A percentile compares a stretch with the other conserved stretches of the same genome.
These are phyloP conservation scores for Nematopogon swammerdamellus DNA, from an alignment of 2,888 invertebrate genomes.

Conservation along the genomic window DNA sequence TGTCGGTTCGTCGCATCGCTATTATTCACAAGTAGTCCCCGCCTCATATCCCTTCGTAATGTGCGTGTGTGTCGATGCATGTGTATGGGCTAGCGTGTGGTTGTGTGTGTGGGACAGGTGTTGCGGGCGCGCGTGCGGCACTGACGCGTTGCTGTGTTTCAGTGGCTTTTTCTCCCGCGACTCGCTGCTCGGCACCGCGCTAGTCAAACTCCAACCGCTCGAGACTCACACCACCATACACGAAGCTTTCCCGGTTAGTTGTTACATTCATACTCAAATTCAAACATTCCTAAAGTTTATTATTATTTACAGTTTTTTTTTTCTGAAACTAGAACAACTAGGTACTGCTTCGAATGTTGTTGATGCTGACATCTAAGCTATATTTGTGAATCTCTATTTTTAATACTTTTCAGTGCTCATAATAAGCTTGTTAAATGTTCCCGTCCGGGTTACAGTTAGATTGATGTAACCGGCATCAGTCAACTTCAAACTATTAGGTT, in stretches of 20 bases:
- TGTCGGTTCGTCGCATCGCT: too few species aligned
- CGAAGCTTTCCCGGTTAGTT: constrained; percentile 88
- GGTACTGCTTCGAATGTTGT: background rate
- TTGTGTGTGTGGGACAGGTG: constrained; percentile 10
- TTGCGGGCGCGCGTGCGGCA: constrained; percentile 21
- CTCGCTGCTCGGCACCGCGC: constrained; percentile 75
- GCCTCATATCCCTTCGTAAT: too few species aligned
- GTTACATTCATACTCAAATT: too few species aligned
- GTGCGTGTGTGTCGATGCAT: background rate
- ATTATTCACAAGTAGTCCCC: too few species aligned
- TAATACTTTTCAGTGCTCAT: too few species aligned
- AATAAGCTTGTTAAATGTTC: too few species aligned
- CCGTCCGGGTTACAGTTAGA: too few species aligned
- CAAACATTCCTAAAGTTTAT: background rate
- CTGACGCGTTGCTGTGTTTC: constrained; percentile 59
- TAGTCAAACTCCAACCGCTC: constrained; percentile 83
- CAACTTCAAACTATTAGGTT: too few species aligned
- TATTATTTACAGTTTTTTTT: constrained; percentile 4
- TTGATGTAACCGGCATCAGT: too few species aligned
- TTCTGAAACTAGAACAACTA: constrained; percentile 2
- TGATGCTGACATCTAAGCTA: too few species aligned
- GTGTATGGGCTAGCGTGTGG: background rate
- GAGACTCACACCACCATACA: constrained; percentile 88
- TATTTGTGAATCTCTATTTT: too few species aligned
- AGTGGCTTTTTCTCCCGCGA: constrained; percentile 94